Evolutionary conservation across 2,888 invertebrate genomes (phyloP), one percentile per base, ranked within the genome.

Genomic region (Chymomyza procnemis): DNA sequence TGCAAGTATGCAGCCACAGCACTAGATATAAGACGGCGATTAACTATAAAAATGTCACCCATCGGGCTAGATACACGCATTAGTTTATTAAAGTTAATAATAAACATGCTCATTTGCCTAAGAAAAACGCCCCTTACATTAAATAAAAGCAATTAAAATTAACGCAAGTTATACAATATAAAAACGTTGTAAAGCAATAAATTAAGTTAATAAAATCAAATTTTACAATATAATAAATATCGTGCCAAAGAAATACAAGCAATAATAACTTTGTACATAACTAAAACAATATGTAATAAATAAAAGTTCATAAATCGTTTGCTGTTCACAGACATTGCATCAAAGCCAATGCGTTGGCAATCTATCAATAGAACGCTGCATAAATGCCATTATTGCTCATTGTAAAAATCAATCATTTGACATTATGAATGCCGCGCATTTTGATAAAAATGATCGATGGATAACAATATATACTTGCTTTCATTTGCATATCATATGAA

Each of bases 101-200:
- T n/a, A n/a, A n/a, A n/a, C n/a, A n/a, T n/a, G 30, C 6, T 30
- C 30, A 30, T 26, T 12, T 41, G 34, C 2, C 12, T 41, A 12
- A 12, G 18, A 64, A 64, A 64, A 52, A 66, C 59, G 58, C 56
- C 47, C 22, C 12, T 30, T 56, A 55, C 26, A 3, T 46, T 8
- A 46, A 50, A n/a, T 1, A 54, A 8, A 59, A 21, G 46, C 30
- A 65, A 54, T 41, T 64, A 46, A 52, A 58, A 41, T 70, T 50
- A 65, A 68, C 22, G 34, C 34, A 41, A 26, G 8, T 52, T 12
- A 21, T 50, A 52, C 9, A 3, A 55, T n/a, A 19, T n/a, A 19
- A 12, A 56, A 48, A n/a, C 48, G 14, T 1, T n/a, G 4, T n/a
- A 47, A 16, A n/a, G 47, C 47, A n/a, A 47, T n/a, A 47, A 47